Conservation (phyloP, 2,113 vertebrate species). For the Antennarius striatus region DNA sequence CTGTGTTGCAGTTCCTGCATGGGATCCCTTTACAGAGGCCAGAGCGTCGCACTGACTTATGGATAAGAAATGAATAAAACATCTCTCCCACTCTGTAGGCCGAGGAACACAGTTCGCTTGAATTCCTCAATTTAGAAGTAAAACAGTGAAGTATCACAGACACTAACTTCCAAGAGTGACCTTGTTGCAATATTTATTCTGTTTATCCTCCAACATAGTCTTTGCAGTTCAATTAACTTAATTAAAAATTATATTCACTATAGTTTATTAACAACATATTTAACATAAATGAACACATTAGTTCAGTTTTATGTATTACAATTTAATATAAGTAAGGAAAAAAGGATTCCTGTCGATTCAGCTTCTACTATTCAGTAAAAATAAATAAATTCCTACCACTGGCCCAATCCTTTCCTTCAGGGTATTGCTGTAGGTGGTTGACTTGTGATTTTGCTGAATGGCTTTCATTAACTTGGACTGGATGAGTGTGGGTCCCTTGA, state of each 20-base stretch:
- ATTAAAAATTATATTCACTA: not conserved
- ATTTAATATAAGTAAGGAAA: not conserved
- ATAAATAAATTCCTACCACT: conserved; percentile 71
- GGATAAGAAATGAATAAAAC: conserved; percentile 74
- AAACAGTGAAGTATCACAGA: conserved; percentile 33
- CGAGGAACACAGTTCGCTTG: conserved; percentile 42
- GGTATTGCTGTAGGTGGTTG: conserved; percentile 76
- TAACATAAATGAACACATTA: not conserved
- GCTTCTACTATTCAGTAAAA: not conserved
- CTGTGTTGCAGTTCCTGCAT: conserved; percentile 55
- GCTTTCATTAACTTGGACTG: conserved; percentile 20
- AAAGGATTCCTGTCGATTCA: not conserved
- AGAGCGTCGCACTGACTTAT: conserved; percentile 53
- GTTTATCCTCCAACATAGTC: not conserved
- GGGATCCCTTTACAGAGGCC: conserved; percentile 49
- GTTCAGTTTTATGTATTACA: not conserved
- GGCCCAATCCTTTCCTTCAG: conserved; percentile 76
- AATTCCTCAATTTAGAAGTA: conserved; percentile 57
- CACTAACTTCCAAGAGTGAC: conserved; percentile 10
- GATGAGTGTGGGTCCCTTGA: conserved; percentile 34
- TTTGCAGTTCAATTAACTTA: conserved; percentile 4
- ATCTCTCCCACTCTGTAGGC: conserved; percentile 49
- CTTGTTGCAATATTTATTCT: not conserved
- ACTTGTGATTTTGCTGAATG: conserved; percentile 42
- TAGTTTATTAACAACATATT: not conserved